Evolutionary conservation across 53 echinoderm and acorn worm species (phyloP), one percentile per base, ranked within the genome.

Genomic region (Temnopleurus reevesii): DNA sequence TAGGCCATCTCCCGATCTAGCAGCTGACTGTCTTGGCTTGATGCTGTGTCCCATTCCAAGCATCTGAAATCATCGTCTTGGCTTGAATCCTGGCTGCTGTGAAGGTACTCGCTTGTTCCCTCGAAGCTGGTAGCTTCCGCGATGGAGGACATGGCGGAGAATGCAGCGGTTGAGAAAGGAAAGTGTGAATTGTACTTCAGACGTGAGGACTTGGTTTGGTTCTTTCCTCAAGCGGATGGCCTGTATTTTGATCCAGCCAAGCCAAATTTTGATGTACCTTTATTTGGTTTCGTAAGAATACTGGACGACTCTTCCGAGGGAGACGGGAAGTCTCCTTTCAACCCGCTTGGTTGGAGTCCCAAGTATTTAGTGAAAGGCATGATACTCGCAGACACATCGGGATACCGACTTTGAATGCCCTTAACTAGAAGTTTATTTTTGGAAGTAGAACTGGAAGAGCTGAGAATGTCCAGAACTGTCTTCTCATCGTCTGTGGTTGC

Each of bases 121-220:
- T 27, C 28, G 54, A 66, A 87, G 9, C 17, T 41, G 7, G 66
- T 19, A 2, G 71, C 24, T 46, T 87, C 66, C 0, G 71, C 71
- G n/a, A 65, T 65, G 15, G 88, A 33, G 15, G 88, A 87, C 71
- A 87, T 51, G 17, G 66, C 76, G 13, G 53, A 19, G 88, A 36
- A 66, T 31, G 88, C 76, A 27, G 53, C 12, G 0, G 66, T 71
- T 8, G 88, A 65, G 53, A 87, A 66, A 8, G 88, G 88, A 0
- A 87, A 87, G 71, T 87, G 65, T 26, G 71, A 53, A 47, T 87
- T 12, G 46, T 87, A 87, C 55, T 55, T 57, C n/a, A 56, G 38
- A 38, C 43, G 23, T 19, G 21, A 21, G 19, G 43, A 71, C 41
- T 41, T 71, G 41, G 41, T 38, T 18, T 41, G 41, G 7, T 30